Percentiles rank a stretch among this genome's conserved stretches.
These are phyloP conservation scores for Drosophila paracracens DNA, from an alignment of 2,888 invertebrate species.

Conservation along the genomic window DNA sequence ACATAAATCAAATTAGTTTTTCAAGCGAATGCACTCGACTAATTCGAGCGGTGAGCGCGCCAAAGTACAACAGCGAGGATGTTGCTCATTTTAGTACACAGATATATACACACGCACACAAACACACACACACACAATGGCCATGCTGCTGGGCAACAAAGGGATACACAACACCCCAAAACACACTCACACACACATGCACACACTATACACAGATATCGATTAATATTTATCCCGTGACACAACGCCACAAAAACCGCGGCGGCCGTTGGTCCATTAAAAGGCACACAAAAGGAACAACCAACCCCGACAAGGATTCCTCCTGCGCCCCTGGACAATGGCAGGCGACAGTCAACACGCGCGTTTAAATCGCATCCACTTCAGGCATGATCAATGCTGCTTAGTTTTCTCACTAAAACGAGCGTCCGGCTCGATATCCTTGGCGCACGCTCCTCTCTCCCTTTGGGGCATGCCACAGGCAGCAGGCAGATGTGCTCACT, in stretches of 20 bases:
- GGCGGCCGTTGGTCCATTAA: slow-evolving; percentile 70
- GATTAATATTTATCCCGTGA: slow-evolving; percentile 75
- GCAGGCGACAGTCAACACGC: slow-evolving; percentile 55
- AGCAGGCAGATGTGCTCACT: slow-evolving; percentile 37
- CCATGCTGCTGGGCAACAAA: slow-evolving; percentile 42
- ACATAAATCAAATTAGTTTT: slow-evolving; percentile 83
- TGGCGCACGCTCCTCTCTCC: slow-evolving; percentile 62
- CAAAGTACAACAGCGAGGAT: slow-evolving; percentile 44
- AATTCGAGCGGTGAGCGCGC: slow-evolving; percentile 64
- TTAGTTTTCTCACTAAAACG: slow-evolving; percentile 59
- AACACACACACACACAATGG: slow-evolving; percentile 26
- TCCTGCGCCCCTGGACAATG: slow-evolving; percentile 41
- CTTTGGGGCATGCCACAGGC: slow-evolving; percentile 69
- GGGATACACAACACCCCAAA: slow-evolving; percentile 40
- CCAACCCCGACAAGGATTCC: slow-evolving; percentile 41
- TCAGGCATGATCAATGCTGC: slow-evolving; percentile 57
- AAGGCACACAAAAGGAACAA: slow-evolving; percentile 55
- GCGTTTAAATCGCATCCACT: slow-evolving; percentile 50
- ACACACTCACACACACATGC: slow-evolving; percentile 19
- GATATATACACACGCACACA: slow-evolving; percentile 15
- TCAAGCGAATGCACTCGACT: slow-evolving; percentile 79
- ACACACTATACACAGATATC: slow-evolving; percentile 50
- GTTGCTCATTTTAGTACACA: slow-evolving; percentile 65
- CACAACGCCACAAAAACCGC: slow-evolving; percentile 71
- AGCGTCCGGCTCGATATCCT: slow-evolving; percentile 29